Evolutionary conservation across 2,113 vertebrate species (phyloP).

Genomic region (Antennarius striatus): DNA sequence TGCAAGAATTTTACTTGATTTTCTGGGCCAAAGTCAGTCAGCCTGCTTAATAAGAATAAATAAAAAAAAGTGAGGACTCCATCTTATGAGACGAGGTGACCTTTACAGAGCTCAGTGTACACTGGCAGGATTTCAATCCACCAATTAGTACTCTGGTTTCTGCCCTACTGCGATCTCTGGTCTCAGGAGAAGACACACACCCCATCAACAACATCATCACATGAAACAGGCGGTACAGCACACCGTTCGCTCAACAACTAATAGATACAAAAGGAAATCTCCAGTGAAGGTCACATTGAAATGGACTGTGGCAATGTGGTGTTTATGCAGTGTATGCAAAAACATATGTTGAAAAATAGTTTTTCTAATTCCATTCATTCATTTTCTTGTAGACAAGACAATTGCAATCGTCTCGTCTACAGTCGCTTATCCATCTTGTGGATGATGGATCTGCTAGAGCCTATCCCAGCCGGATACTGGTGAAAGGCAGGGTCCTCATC

Average conservation of each 20-base stretch:
- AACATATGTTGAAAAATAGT: too few relatives aligned
- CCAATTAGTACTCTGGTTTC: constrained; percentile 65
- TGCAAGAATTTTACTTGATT: constrained; percentile 35
- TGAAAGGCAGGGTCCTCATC: too few relatives aligned
- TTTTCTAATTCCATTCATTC: too few relatives aligned
- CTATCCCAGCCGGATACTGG: too few relatives aligned
- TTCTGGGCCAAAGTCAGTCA: constrained; percentile 56
- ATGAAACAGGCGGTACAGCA: constrained; percentile 15
- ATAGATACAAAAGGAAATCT: constrained; percentile 25
- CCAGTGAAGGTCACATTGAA: constrained; percentile 18
- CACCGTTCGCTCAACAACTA: constrained; percentile 31
- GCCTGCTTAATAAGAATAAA: constrained; percentile 47
- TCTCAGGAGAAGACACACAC: constrained; percentile 30
- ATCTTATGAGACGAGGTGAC: constrained; percentile 69
- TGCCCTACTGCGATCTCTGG: constrained; percentile 40
- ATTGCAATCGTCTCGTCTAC: too few relatives aligned
- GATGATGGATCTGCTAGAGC: too few relatives aligned
- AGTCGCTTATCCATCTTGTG: too few relatives aligned
- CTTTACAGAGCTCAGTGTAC: constrained; percentile 63
- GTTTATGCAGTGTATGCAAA: background rate
- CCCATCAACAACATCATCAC: constrained; percentile 57
- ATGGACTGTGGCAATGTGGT: background rate
- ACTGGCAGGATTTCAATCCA: constrained; percentile 66
- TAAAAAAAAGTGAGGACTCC: constrained; percentile 58
- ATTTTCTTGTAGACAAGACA: too few relatives aligned